Conservation (phyloP, 2,113 vertebrate species). For the Odobenus rosmarus region DNA sequence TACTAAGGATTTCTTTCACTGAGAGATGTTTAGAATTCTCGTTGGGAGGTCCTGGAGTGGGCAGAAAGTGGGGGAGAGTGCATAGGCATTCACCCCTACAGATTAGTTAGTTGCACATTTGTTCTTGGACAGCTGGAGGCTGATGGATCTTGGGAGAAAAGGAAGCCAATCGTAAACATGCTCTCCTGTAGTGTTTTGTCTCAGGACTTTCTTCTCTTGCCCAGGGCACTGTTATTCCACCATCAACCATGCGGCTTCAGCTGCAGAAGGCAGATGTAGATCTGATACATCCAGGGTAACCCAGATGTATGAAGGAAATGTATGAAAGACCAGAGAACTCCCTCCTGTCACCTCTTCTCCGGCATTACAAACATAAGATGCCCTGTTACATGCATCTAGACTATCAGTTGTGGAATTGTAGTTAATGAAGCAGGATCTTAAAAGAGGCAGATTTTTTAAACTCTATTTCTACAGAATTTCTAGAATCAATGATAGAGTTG, state of each 20-base stretch:
- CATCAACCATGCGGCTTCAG: background rate
- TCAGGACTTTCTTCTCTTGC: background rate
- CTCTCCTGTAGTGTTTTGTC: background rate
- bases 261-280: background rate
- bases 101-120: background rate
- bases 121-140: background rate
- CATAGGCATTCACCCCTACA: background rate
- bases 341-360: accelerated
- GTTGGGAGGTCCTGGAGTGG: background rate
- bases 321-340: background rate
- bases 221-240: background rate
- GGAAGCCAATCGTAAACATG: background rate
- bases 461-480: conserved; percentile 21
- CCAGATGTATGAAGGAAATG: background rate
- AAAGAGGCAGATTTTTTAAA: background rate
- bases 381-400: background rate
- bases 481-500: background rate
- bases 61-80: background rate
- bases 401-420: background rate
- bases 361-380: background rate
- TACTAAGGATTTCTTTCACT: background rate
- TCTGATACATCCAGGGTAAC: background rate
- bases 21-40: background rate
- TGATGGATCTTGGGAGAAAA: background rate
- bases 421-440: background rate